Base-by-base conservation (phyloP, 1,140 invertebrate species). In the Drosophila repleta region DNA sequence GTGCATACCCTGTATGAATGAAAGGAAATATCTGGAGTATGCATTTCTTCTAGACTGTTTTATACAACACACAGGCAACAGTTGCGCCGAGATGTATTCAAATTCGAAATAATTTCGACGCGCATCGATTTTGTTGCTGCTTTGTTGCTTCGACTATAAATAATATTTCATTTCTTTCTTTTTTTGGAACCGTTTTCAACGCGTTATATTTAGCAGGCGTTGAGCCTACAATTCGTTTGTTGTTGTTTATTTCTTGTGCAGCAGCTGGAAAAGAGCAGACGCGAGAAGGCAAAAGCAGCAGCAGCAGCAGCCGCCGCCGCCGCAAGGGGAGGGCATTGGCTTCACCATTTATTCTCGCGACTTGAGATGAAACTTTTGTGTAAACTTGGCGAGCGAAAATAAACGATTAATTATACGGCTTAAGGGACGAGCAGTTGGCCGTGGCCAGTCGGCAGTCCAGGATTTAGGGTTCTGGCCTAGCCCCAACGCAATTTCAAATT, bases 141-240 rank as follows among this genome's bases (percentile, higher is more conserved):
- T 69, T 70, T 79, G 61, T 48, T 64, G 57, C 57, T 35, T 35
- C 20, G 58, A 69, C 81, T 87, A 85, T 85, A 85, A 85, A 85
- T 85, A 85, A 85, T 85, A 81, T 87, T 85, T 76, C 78, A 82
- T 87, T 85, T 85, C 87, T 76, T 72, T 82, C 24, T 82, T 87
- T 81, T 85, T 87, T 85, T 85, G 76, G 83, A 74, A 79, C 87
- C 69, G 87, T 82, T 78, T 87, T 74, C 48, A 73, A 82, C 45
- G 74, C 55, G 61, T 76, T 85, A 85, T 85, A 82, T 85, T 87
- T 85, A 85, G 83, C 74, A 72, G 66, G 66, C 82, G 74, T 72
- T 87, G 70, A 61, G 81, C 81, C 76, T 85, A 85, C 77, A 77
- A 74, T 80, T 77, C 82, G 66, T 72, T 87, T 87, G 70, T 87